These are phyloP conservation scores for Oxytorus armatus DNA, from an alignment of 2,888 invertebrate species.

Conservation along the genomic window DNA sequence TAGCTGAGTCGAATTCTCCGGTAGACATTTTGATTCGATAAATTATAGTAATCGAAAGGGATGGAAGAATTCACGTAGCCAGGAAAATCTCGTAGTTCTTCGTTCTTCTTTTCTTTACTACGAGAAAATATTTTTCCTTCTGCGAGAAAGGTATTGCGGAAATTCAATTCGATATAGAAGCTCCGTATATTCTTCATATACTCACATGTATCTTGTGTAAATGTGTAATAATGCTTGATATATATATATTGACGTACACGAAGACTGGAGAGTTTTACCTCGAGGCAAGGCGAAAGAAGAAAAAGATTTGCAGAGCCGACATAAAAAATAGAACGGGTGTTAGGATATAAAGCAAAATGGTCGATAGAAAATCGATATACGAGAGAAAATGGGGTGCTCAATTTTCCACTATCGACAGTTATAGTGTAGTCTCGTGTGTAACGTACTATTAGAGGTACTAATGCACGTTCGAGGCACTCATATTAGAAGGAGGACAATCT, in stretches of 20 bases:
- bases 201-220: no score
- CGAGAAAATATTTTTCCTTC: no score
- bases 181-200: no score
- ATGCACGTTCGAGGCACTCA: constrained; percentile 35
- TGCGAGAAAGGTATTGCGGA: no score
- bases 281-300: not conserved
- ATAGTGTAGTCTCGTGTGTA: constrained; percentile 31
- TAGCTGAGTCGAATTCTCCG: no score
- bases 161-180: no score
- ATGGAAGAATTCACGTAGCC: no score
- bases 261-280: not conserved
- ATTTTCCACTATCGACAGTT: constrained; percentile 23
- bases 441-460: constrained; percentile 40
- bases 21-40: no score
- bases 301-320: not conserved
- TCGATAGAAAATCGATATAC: constrained; percentile 44
- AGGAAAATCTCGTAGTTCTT: no score
- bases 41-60: no score
- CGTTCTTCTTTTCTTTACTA: no score
- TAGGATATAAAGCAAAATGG: constrained; percentile 1
- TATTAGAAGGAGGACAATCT: constrained; percentile 16
- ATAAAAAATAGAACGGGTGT: not conserved
- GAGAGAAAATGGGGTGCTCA: constrained; percentile 27
- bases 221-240: no score
- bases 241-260: not conserved